Evolutionary conservation across 2,797 vertebrate genomes (phyloP).

Genomic region (Eospalax fontanierii): DNA sequence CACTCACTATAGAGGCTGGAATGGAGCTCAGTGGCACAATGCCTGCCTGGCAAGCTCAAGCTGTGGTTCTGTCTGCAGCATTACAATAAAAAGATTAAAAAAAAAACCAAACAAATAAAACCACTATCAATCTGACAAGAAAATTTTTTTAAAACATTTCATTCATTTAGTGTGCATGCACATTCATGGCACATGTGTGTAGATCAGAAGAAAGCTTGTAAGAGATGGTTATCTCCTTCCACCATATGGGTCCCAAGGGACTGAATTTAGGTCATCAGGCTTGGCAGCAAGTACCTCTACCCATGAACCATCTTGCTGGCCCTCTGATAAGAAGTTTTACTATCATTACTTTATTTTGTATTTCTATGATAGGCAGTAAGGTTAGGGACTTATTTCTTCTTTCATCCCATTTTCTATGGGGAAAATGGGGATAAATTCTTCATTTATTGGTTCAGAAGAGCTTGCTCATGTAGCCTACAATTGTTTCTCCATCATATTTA

Average conservation of each 20-base stretch:
- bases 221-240: not conserved
- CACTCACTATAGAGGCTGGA: not conserved
- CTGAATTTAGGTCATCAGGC: too few species aligned
- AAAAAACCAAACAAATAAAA: not conserved
- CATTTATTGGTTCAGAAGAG: fast-evolving
- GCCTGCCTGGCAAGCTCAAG: too few species aligned
- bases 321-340: not conserved
- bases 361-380: not conserved
- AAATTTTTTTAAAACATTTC: not conserved
- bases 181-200: not conserved
- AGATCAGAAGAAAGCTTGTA: not conserved
- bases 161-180: not conserved
- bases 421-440: not conserved
- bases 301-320: not conserved
- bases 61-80: not conserved
- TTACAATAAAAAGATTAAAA: not conserved
- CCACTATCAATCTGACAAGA: not conserved
- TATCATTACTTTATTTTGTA: not conserved
- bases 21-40: not conserved
- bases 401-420: not conserved
- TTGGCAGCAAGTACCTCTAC: not conserved
- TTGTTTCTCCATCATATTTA: not conserved
- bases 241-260: not conserved
- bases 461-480: not conserved
- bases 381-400: not conserved